Evolutionary conservation across 2,888 invertebrate genomes (phyloP).

Genomic region (Metopia argyrocephala): DNA sequence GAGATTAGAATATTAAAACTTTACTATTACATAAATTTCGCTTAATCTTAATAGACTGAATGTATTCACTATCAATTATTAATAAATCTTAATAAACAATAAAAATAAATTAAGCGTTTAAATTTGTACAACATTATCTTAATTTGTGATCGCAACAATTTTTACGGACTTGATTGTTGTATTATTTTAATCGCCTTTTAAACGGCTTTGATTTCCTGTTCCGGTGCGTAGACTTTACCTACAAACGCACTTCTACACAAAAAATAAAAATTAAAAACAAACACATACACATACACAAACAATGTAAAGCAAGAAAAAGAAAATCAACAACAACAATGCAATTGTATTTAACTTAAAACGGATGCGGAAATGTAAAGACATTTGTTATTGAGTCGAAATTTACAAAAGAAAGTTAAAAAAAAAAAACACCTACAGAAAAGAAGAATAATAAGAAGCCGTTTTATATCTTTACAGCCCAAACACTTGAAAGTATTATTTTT

Average conservation of each 20-base stretch:
- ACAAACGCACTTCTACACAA: constrained; percentile 35
- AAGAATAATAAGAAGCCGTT: background rate
- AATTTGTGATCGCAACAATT: constrained; percentile 61
- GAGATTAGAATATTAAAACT: too few relatives aligned
- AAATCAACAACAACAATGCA: constrained; percentile 31
- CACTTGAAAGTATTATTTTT: background rate
- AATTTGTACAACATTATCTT: constrained; percentile 55
- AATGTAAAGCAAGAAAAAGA: background rate
- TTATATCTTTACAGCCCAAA: background rate
- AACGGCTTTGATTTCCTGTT: constrained; percentile 64
- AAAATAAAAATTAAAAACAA: background rate
- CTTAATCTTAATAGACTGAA: too few relatives aligned
- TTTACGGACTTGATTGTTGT: constrained; percentile 57
- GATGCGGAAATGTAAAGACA: constrained; percentile 64
- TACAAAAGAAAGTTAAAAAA: constrained; percentile 38
- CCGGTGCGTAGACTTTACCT: constrained; percentile 59
- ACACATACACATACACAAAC: constrained; percentile 2
- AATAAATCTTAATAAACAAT: constrained; percentile 46
- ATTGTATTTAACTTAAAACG: constrained; percentile 55
- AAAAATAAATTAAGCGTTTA: constrained; percentile 55
- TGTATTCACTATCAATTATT: background rate
- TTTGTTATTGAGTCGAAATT: constrained; percentile 56
- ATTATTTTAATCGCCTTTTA: constrained; percentile 61
- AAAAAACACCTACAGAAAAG: constrained; percentile 25
- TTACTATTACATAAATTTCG: too few relatives aligned